Conservation (phyloP, 2,113 vertebrate genomes). For the Pomatorhinus ruficollis region DNA sequence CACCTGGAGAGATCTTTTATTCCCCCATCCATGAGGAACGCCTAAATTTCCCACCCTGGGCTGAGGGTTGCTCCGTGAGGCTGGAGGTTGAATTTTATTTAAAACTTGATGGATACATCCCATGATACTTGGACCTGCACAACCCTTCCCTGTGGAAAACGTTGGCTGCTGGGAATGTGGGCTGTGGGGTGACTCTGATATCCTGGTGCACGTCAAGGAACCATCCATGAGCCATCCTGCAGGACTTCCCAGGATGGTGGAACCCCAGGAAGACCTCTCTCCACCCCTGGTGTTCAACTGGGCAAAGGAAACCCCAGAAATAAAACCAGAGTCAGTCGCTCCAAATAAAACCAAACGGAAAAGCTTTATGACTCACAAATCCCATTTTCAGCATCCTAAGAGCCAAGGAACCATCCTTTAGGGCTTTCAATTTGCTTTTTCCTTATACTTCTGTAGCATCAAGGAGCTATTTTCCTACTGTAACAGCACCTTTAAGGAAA, state of each 20-base stretch:
- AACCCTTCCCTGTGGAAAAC: fast-evolving
- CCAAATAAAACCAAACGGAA: not conserved
- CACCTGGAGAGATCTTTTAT: not conserved
- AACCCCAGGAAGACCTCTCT: not conserved
- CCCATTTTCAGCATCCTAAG: not conserved
- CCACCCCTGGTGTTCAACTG: not conserved
- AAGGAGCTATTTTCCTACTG: not conserved
- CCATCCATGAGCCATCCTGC: not conserved
- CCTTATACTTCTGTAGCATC: not conserved
- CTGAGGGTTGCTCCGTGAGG: not conserved
- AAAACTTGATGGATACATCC: not conserved
- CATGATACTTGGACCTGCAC: fast-evolving
- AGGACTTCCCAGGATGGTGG: not conserved
- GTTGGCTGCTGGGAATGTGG: not conserved
- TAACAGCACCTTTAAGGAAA: not conserved
- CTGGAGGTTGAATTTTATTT: not conserved
- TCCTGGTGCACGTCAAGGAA: fast-evolving
- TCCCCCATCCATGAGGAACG: not conserved
- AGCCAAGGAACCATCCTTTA: not conserved
- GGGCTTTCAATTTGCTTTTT: not conserved
- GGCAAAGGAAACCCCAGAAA: not conserved
- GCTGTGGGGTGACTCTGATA: not conserved
- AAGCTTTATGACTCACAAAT: not conserved
- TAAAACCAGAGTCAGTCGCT: not conserved
- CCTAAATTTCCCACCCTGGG: not conserved